These are phyloP conservation scores for Dasypus novemcinctus DNA, from an alignment of 2,113 vertebrate genomes.

Conservation along the genomic window DNA sequence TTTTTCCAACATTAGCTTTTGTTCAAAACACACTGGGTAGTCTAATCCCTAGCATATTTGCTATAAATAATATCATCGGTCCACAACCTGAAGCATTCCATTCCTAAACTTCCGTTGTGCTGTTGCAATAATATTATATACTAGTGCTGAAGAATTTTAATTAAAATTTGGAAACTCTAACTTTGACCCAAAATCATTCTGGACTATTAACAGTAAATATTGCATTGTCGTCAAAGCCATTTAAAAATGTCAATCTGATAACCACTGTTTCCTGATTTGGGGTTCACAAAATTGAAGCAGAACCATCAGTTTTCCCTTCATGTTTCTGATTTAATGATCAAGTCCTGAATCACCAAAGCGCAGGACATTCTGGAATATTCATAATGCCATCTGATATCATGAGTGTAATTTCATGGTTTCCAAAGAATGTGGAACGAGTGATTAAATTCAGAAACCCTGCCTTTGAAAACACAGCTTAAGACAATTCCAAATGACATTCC, in stretches of 20 bases:
- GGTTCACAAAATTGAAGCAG: neutral
- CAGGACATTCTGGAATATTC: too few relatives aligned
- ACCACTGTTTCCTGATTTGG: neutral
- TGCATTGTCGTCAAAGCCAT: too few relatives aligned
- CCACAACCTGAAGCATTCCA: neutral
- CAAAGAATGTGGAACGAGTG: neutral
- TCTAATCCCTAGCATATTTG: too few relatives aligned
- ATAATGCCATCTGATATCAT: accelerated
- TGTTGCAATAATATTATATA: neutral
- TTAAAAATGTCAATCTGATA: neutral
- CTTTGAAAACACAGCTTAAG: neutral
- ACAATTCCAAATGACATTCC: neutral
- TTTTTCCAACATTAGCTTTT: neutral
- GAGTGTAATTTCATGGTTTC: too few relatives aligned
- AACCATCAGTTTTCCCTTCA: neutral
- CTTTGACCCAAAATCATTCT: neutral
- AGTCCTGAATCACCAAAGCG: neutral
- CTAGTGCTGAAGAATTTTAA: neutral
- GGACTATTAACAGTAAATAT: accelerated
- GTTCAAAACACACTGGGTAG: neutral
- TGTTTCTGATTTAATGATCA: neutral
- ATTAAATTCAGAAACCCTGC: neutral
- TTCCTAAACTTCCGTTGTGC: neutral
- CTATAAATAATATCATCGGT: too few relatives aligned
- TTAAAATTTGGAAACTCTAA: neutral